These are phyloP conservation scores for Mus spicilegus DNA, from an alignment of 2,113 vertebrate species.

Conservation along the genomic window DNA sequence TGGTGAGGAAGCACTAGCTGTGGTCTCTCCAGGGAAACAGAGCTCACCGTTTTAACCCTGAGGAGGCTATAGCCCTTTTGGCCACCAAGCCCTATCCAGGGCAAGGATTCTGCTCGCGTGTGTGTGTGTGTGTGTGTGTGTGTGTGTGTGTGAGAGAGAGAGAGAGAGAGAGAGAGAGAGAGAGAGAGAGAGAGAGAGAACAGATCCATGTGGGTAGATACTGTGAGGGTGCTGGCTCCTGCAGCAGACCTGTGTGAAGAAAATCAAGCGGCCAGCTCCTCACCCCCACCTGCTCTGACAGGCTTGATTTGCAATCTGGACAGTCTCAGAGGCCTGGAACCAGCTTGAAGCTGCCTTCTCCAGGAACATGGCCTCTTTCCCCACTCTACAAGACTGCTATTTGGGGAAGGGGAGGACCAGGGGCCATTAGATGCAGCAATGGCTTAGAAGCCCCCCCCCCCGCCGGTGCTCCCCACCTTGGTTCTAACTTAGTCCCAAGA, in stretches of 20 bases:
- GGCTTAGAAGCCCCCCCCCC: not conserved
- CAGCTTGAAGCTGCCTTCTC: accelerated
- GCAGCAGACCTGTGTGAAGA: accelerated
- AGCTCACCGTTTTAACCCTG: accelerated
- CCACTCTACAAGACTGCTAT: accelerated
- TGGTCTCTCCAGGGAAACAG: not conserved
- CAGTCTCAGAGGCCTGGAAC: not conserved
- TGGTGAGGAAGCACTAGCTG: accelerated
- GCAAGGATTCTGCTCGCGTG: too few species aligned
- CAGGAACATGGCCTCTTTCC: too few species aligned
- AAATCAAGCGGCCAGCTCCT: accelerated
- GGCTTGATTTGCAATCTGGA: not conserved
- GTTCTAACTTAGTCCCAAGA: not conserved
- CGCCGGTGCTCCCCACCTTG: not conserved
- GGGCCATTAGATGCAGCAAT: not conserved
- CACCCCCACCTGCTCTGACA: not conserved
- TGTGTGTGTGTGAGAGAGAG: too few species aligned
- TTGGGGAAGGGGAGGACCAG: not conserved
- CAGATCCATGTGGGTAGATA: too few species aligned
- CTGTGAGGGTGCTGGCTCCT: not conserved
- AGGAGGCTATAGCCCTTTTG: accelerated
- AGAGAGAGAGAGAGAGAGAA: too few species aligned
- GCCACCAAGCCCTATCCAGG: accelerated
- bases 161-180: too few species aligned
- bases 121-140: too few species aligned